Percentiles rank a stretch among this genome's conserved stretches.
Evolutionary conservation across 1,140 invertebrate species (phyloP).

Genomic region (Trigoniulus corallinus): DNA sequence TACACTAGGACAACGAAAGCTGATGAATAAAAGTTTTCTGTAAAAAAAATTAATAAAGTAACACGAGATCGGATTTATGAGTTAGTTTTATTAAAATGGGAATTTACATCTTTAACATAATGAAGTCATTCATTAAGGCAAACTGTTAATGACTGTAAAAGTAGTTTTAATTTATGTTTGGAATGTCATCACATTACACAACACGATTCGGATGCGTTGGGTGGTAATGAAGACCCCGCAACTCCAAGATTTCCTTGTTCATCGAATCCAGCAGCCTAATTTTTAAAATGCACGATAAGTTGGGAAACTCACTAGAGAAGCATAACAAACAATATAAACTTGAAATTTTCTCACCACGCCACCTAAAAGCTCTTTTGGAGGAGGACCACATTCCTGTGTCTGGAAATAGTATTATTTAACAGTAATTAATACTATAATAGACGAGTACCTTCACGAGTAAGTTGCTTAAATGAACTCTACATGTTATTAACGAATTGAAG

Average conservation of each 20-base stretch:
- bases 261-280: not conserved
- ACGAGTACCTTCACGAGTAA: too few relatives aligned
- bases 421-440: too few relatives aligned
- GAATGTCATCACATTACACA: not conserved
- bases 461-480: too few relatives aligned
- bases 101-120: not conserved
- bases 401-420: too few relatives aligned
- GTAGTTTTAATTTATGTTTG: not conserved
- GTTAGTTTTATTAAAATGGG: too few relatives aligned
- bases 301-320: not conserved
- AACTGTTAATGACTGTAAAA: too few relatives aligned
- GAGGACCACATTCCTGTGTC: slow-evolving; percentile 70
- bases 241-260: not conserved
- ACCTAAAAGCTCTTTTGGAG: slow-evolving; percentile 65
- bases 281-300: not conserved
- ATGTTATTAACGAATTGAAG: not conserved
- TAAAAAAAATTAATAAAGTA: too few relatives aligned
- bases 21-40: slow-evolving; percentile 38
- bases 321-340: not conserved
- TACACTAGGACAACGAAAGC: slow-evolving; percentile 94
- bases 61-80: too few relatives aligned
- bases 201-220: not conserved
- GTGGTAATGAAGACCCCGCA: not conserved
- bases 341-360: slow-evolving; percentile 27
- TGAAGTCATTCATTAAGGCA: too few relatives aligned